A percentile compares a stretch with the other conserved stretches of the same genome.
Conservation (phyloP, 1,140 invertebrate species). For the Drosophila tani region DNA sequence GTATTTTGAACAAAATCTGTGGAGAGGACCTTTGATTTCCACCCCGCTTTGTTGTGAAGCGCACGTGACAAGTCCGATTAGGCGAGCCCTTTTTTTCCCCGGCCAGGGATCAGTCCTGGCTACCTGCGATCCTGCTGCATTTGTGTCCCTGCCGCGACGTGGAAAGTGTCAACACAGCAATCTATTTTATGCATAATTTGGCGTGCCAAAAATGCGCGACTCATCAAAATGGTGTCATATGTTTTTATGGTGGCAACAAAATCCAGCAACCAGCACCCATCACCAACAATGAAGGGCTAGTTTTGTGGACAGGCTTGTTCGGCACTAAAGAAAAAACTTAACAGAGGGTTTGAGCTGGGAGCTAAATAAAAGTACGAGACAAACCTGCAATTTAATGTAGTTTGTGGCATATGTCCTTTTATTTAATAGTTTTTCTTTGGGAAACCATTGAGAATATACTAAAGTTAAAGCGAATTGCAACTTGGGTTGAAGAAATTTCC, state of each 20-base stretch:
- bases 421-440: conserved; percentile 2
- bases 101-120: not conserved
- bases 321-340: not conserved
- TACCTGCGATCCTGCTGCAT: not conserved
- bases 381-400: conserved; percentile 6
- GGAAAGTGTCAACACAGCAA: conserved; percentile 66
- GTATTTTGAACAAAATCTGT: conserved; percentile 24
- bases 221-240: conserved; percentile 78
- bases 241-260: conserved; percentile 63
- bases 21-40: conserved; percentile 21
- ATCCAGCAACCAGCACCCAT: not conserved
- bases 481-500: no score
- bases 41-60: conserved; percentile 66
- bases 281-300: not conserved
- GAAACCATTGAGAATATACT: not conserved
- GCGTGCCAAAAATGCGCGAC: conserved; percentile 47
- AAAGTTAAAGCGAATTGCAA: no score
- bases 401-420: conserved; percentile 16
- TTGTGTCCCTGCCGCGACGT: not conserved
- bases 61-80: conserved; percentile 78
- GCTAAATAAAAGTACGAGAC: not conserved
- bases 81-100: conserved; percentile 7
- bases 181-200: conserved; percentile 76
- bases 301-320: not conserved
- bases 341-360: conserved; percentile 2